Percentiles rank a stretch among this genome's conserved stretches.
Evolutionary conservation across 2,113 vertebrate genomes (phyloP).

Genomic region (Irena cyanogastra): DNA sequence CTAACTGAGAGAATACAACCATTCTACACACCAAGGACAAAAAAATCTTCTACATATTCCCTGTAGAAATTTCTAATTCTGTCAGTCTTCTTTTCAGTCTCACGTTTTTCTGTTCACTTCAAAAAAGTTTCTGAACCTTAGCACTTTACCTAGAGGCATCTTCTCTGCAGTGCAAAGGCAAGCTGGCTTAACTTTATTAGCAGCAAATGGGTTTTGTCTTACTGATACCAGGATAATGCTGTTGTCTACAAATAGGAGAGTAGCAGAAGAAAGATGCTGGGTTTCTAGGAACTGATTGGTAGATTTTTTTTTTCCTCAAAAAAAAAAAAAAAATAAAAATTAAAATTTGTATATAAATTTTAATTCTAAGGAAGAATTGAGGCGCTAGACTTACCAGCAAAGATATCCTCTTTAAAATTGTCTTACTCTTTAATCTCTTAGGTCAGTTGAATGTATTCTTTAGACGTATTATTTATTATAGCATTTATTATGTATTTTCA

Average conservation of each 20-base stretch:
- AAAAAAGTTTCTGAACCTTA: background rate
- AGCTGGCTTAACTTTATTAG: background rate
- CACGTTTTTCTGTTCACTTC: background rate
- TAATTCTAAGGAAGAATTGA: background rate
- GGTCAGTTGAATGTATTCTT: background rate
- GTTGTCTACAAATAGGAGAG: background rate
- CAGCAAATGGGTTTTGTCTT: background rate
- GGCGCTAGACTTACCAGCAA: background rate
- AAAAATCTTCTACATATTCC: background rate
- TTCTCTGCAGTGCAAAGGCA: background rate
- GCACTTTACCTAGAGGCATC: background rate
- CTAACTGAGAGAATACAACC: background rate
- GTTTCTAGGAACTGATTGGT: no score
- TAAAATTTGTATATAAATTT: background rate
- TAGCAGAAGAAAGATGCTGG: background rate
- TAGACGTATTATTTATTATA: background rate
- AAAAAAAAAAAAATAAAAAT: no score
- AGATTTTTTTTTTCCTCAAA: no score
- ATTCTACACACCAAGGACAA: background rate
- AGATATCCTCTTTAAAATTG: background rate
- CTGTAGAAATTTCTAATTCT: background rate
- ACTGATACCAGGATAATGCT: background rate
- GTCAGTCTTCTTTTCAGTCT: background rate
- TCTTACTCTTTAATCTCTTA: background rate
- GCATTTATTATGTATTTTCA: background rate